These are phyloP conservation scores for Lepidocolaptes lacrymiger DNA, from an alignment of 2,797 vertebrate species.

Conservation along the genomic window DNA sequence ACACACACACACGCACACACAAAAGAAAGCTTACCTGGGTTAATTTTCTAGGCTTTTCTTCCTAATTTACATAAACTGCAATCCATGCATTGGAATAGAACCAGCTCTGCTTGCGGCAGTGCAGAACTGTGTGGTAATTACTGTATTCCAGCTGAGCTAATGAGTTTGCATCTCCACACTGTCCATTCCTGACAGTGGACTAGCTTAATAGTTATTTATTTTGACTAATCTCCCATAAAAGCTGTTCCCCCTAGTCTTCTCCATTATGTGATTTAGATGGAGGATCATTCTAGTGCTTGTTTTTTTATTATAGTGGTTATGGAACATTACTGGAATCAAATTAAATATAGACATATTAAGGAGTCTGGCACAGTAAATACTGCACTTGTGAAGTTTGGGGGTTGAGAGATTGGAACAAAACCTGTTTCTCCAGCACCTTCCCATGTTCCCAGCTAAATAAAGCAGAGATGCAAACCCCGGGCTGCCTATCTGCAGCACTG, in stretches of 20 bases:
- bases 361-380: constrained; percentile 59
- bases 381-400: constrained; percentile 61
- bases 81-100: background rate
- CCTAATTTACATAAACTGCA: constrained; percentile 28
- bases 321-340: constrained; percentile 61
- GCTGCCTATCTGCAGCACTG: constrained; percentile 33
- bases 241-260: constrained; percentile 16
- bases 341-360: constrained; percentile 71
- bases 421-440: constrained; percentile 58
- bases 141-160: constrained; percentile 50
- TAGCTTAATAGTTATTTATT: constrained; percentile 59
- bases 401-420: constrained; percentile 55
- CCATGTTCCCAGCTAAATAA: constrained; percentile 64
- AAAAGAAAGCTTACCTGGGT: background rate
- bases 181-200: constrained; percentile 21
- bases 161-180: background rate
- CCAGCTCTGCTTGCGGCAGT: background rate
- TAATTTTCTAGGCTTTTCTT: background rate
- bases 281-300: constrained; percentile 43
- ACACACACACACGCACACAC: background rate
- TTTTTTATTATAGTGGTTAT: constrained; percentile 65
- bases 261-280: constrained; percentile 55
- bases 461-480: background rate
- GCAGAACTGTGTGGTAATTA: constrained; percentile 8
- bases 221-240: constrained; percentile 50